Evolutionary conservation across 2,113 vertebrate genomes (phyloP).

Genomic region (Perca schrenkii): DNA sequence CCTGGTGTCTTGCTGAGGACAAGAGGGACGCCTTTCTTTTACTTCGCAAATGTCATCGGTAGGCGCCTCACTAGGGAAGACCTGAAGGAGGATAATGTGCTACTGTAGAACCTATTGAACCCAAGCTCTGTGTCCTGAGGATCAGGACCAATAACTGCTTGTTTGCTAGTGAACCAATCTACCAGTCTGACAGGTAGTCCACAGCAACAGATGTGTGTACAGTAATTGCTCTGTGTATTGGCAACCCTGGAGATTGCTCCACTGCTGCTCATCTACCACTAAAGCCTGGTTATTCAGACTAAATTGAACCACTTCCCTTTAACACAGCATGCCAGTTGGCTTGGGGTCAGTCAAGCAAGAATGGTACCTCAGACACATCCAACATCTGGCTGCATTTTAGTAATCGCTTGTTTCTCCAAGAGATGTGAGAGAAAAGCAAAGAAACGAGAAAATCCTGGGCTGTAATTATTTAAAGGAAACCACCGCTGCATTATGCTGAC

Average conservation of each 20-base stretch:
- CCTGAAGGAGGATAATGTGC: background rate
- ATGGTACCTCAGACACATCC: constrained; percentile 63
- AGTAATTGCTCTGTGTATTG: constrained; percentile 59
- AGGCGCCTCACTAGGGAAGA: background rate
- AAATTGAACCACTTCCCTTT: constrained; percentile 52
- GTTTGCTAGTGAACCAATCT: constrained; percentile 23
- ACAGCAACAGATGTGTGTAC: constrained; percentile 58
- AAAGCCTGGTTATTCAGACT: constrained; percentile 43
- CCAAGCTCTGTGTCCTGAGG: constrained; percentile 4
- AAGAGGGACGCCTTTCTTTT: background rate
- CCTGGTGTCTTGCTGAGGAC: background rate
- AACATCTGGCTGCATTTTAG: constrained; percentile 77
- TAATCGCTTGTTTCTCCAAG: constrained; percentile 50
- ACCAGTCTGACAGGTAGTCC: constrained; percentile 44
- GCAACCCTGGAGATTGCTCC: constrained; percentile 37
- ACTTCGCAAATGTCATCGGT: background rate
- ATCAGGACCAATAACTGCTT: constrained; percentile 4
- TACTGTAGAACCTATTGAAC: constrained; percentile 13
- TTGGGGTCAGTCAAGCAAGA: constrained; percentile 46
- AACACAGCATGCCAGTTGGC: constrained; percentile 56
- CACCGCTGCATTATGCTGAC: constrained; percentile 51
- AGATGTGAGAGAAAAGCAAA: constrained; percentile 39
- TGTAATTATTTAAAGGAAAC: constrained; percentile 54
- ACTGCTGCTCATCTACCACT: constrained; percentile 55
- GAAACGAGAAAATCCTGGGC: constrained; percentile 7